Percentiles rank a stretch among this genome's conserved stretches.
phyloP scores from a whole-genome alignment of 2,888 invertebrate genomes.

The Apamea crenata region DNA sequence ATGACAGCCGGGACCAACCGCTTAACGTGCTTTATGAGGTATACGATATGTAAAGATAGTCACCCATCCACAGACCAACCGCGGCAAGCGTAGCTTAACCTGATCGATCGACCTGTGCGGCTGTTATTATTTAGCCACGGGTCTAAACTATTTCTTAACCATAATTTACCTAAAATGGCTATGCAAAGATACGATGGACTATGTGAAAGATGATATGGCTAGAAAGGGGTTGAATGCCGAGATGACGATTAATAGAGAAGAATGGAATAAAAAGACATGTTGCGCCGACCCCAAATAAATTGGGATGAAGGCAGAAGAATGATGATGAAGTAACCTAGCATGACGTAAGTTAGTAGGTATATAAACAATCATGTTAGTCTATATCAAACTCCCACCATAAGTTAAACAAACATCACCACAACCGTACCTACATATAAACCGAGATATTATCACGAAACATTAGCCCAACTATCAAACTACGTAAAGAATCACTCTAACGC shows the following conservation, averaged over 20 bases:
- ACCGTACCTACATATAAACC: neutral
- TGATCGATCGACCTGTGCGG: too few relatives aligned
- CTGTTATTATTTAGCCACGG: too few relatives aligned
- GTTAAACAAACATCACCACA: neutral
- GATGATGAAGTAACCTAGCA: neutral
- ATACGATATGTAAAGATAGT: too few relatives aligned
- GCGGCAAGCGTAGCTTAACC: too few relatives aligned
- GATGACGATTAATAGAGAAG: neutral
- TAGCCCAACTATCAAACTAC: constrained; percentile 3
- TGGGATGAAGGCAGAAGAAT: neutral
- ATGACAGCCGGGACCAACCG: too few relatives aligned
- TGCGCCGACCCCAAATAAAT: neutral
- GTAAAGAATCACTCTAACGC: constrained; percentile 35
- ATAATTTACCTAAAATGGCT: neutral
- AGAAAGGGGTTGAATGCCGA: neutral
- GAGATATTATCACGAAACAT: neutral
- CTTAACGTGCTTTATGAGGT: too few relatives aligned
- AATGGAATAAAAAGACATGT: neutral
- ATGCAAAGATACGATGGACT: neutral
- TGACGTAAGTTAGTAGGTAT: neutral
- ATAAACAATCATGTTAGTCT: neutral
- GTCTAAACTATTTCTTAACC: neutral
- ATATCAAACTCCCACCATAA: neutral
- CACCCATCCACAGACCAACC: too few relatives aligned
- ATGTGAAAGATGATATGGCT: neutral